Percentiles rank a stretch among this genome's conserved stretches.
phyloP scores from a whole-genome alignment of 2,888 invertebrate species.

The Ariolimax columbianus region DNA sequence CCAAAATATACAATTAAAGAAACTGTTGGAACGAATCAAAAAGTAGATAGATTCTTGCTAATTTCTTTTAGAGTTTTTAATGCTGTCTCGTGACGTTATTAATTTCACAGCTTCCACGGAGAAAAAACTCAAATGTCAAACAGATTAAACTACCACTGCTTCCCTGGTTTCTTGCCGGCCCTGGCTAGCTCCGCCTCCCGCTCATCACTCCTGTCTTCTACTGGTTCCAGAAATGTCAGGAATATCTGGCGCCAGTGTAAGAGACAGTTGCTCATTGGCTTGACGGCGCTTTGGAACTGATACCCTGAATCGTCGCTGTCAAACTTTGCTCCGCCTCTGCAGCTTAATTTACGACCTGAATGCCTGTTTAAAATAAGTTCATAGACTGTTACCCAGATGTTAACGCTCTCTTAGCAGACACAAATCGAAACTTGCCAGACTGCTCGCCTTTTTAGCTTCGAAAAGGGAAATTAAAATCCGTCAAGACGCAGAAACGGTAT shows the following conservation, averaged over 20 bases:
- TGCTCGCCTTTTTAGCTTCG: not conserved
- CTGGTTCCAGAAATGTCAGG: slow-evolving; percentile 20
- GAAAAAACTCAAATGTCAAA: not conserved
- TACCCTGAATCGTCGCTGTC: slow-evolving; percentile 5
- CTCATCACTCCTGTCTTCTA: not conserved
- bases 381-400: not conserved
- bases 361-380: slow-evolving; percentile 18
- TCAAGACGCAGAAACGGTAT: not conserved
- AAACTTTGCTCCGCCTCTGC: slow-evolving; percentile 28
- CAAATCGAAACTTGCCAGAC: not conserved
- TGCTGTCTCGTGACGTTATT: not conserved
- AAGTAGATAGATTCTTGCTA: not conserved
- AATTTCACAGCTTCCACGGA: not conserved
- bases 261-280: not conserved
- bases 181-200: slow-evolving; percentile 7
- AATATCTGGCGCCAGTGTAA: slow-evolving; percentile 9
- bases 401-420: slow-evolving; percentile 3
- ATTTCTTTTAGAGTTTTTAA: not conserved
- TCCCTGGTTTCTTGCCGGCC: no score
- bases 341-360: slow-evolving; percentile 22
- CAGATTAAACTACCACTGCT: not conserved
- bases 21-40: not conserved
- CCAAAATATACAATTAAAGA: not conserved
- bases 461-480: not conserved
- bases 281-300: slow-evolving; percentile 5